Base-by-base conservation (phyloP, 2,113 vertebrate species). In the Neoarius graeffei region DNA sequence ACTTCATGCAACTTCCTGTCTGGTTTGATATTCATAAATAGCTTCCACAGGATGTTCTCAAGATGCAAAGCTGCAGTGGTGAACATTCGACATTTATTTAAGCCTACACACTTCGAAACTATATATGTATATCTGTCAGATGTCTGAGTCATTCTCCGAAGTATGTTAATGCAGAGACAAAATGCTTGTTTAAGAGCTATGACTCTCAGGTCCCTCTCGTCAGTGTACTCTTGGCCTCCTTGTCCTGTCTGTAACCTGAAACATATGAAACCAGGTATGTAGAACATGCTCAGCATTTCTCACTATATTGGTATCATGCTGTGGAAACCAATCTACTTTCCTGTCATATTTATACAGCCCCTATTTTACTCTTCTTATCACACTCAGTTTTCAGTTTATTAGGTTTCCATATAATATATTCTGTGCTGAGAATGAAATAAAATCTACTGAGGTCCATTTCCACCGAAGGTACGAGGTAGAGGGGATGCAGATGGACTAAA, bases 11-110 rank as follows among this genome's bases (percentile, higher is more conserved):
- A 52, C 59, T 84, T 88, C 87, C 87, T 88, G 86, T 56, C 57
- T 87, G 52, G 7, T 69, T 57, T 84, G 19, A 67, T 79, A 62
- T 67, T 88, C 48, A 88, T 64, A 81, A 88, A 88, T 76, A 87
- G 77, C 50, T 5, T 17, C 54, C 50, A 59, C 25, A 87, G 57
- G 74, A 86, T 67, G 76, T 64, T 64, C 17, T 62, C 42, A 85
- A 86, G 57, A 86, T 71, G 66, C 5, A 57, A 81, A 59, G 23
- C 52, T 4, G 7, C 54, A 20, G 30, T 27, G 20, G 17, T 35
- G 25, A 30, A 4, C 15, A 0, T 19, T n/a, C 11, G 19, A 17
- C 10, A 13, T 9, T 17, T 48, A 6, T 48, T 4, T 56, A 54
- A 2, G 5, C 52, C 13, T 79, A n/a, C 14, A 52, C 14, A 54